Base-by-base conservation (phyloP, 2,888 invertebrate species). In the Oligia strigilis region DNA sequence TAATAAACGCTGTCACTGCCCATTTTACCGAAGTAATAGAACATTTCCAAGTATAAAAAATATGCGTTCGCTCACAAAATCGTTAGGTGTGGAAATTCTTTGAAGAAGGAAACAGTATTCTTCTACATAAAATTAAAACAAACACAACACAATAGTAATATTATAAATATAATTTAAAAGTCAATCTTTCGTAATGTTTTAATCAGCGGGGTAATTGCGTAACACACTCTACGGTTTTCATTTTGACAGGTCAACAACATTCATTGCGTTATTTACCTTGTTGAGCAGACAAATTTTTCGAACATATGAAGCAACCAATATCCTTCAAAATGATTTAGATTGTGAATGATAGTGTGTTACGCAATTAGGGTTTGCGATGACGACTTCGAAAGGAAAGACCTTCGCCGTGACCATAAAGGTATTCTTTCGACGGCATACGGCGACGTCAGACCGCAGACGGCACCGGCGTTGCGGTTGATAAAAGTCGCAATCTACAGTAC, bases 361-460 rank as follows among this genome's bases (percentile, higher is more conserved):
- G 52, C 14, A 52, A 52, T 52, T 17, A 52, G 52, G 52, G 14
- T 55, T 23, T 19, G 8, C 55, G 19, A 55, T 55, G 19, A 55
- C 6, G 23, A 55, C 23, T 9, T 55, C 40, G 64, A 76, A 72
- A 52, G 69, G 29, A 70, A 49, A 65, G 49, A 60, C 72, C 67
- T 60, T 49, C 55, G 62, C 40, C 43, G 71, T 67, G n/a, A 78
- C 64, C 76, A 52, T 60, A 43, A 46, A 67, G 43, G 9, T 46
- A 17, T 67, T n/a, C 14, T n/a, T n/a, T 8, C 4, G 67, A 17
- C 14, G 55, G 55, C 23, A 58, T 58, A 58, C 23, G 66, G 43
- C 43, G 43, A 66, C n/a, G 66, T 4, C 43, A 67, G 23, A 19
- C 19, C 64, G 9, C 64, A 19, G 36, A 64, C 36, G 19, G 64